Evolutionary conservation across 2,797 vertebrate species (phyloP).

Genomic region (Amphiprion clarkii): DNA sequence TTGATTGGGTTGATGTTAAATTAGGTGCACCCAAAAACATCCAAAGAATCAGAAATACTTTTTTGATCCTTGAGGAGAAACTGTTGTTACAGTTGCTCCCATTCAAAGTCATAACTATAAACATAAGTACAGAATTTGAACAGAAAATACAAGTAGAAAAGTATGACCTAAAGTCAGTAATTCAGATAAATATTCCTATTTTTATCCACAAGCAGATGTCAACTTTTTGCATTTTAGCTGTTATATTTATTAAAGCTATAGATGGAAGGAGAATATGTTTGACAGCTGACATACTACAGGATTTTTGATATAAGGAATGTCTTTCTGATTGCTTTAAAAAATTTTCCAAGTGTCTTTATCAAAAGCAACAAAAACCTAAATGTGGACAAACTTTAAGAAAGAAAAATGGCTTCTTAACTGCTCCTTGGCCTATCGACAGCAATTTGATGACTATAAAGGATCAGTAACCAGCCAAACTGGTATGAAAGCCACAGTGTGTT

Average conservation of each 20-base stretch:
- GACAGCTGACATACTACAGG: not conserved
- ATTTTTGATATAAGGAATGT: not conserved
- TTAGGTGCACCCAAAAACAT: too few species aligned
- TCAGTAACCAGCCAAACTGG: not conserved
- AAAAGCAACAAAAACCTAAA: too few species aligned
- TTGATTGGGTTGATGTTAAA: too few species aligned
- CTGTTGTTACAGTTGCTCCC: too few species aligned
- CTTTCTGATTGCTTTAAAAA: too few species aligned
- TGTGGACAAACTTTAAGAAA: too few species aligned
- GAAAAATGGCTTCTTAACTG: not conserved
- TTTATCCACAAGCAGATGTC: not conserved
- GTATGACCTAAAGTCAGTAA: not conserved
- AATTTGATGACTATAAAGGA: not conserved
- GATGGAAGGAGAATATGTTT: not conserved
- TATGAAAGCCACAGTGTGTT: not conserved
- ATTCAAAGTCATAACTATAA: too few species aligned
- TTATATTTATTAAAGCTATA: not conserved
- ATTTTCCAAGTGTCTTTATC: too few species aligned
- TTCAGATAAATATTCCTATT: not conserved
- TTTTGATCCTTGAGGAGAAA: too few species aligned
- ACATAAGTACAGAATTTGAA: too few species aligned
- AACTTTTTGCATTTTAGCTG: not conserved
- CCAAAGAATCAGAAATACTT: too few species aligned
- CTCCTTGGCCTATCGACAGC: not conserved
- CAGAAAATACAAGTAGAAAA: too few species aligned